These are phyloP conservation scores for Myotis brandtii DNA, from an alignment of 2,113 vertebrate genomes.

Conservation along the genomic window DNA sequence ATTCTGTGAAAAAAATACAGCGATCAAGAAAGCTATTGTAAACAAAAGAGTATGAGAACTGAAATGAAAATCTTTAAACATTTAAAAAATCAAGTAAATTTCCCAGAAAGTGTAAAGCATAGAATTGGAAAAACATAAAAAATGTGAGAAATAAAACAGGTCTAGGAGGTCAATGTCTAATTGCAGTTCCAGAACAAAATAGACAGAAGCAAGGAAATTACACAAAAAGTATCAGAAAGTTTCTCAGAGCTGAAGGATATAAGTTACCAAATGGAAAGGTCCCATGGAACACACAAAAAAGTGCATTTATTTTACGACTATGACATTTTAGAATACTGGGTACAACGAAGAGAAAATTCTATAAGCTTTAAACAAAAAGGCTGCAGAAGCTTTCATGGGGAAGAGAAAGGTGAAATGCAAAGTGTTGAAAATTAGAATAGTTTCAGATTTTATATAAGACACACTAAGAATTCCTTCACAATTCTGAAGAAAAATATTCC, in stretches of 20 bases:
- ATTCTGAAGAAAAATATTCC: conserved; percentile 13
- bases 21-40: background rate
- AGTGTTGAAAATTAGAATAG: background rate
- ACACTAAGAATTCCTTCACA: background rate
- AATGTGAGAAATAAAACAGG: background rate
- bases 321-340: conserved; percentile 24
- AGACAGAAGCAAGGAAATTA: background rate
- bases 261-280: background rate
- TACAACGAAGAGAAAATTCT: background rate
- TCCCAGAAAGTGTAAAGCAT: background rate
- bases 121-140: background rate
- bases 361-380: background rate
- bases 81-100: conserved; percentile 14
- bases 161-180: background rate
- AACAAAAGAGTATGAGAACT: background rate
- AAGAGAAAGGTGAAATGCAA: background rate
- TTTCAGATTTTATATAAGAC: conserved; percentile 15
- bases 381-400: background rate
- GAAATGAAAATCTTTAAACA: background rate
- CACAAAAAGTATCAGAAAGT: background rate
- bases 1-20: background rate
- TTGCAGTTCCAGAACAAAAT: background rate
- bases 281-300: background rate
- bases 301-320: background rate
- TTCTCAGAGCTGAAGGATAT: background rate